Base-by-base conservation (phyloP, 2,888 invertebrate species). In the Hirudinaria manillensis region DNA sequence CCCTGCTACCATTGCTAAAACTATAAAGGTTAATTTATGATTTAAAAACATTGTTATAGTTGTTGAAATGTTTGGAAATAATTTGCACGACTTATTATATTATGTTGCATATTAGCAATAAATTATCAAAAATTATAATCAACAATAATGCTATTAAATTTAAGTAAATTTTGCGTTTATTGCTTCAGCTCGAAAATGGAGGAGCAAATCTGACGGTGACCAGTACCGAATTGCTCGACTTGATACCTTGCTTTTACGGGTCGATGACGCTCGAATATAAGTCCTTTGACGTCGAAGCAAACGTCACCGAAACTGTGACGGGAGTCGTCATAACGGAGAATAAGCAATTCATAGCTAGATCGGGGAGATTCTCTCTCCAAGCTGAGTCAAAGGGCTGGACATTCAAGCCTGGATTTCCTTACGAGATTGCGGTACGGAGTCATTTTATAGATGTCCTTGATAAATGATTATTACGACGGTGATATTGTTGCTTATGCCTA, bases 371-470 rank as follows among this genome's bases (percentile, higher is more conserved):
- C 13, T 24, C 2, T 61, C 61, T 61, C 3, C 21, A 61, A 6
- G 4, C 29, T 61, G 6, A 27, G 7, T 13, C 24, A 13, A 61
- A 29, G 19, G 29, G 61, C 7, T 3, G 10, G 10, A 1, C 19
- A 21, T 61, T 61, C n/a, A 61, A 61, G 13, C 61, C 61, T 1
- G 61, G 61, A 7, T 61, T 61, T 61, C 61, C 61, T 61, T 61
- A 16, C 45, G 16, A 45, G 45, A 45, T 45, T 45, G 16, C 16
- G 45, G 45, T 45, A 45, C n/a, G n/a, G n/a, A n/a, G n/a, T n/a
- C n/a, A n/a, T n/a, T n/a, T n/a, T n/a, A n/a, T n/a, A n/a, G n/a
- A n/a, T n/a, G n/a, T n/a, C n/a, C n/a, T n/a, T n/a, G n/a, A n/a
- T n/a, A n/a, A n/a, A n/a, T n/a, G n/a, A n/a, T n/a, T n/a, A n/a